These are phyloP conservation scores for Baccha elongata DNA, from an alignment of 2,888 invertebrate species.

Conservation along the genomic window DNA sequence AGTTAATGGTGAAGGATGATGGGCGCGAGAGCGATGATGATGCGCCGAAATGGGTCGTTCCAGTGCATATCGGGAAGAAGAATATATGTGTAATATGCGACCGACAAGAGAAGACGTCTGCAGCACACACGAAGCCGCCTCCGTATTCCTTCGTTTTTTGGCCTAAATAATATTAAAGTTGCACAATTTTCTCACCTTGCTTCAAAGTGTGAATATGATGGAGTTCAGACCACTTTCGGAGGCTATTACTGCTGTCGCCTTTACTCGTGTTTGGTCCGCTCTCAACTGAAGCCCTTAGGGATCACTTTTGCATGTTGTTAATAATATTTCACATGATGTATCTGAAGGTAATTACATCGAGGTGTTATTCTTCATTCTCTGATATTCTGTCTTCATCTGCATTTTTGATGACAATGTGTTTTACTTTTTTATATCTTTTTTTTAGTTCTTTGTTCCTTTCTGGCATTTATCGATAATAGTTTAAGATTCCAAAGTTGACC, in stretches of 20 bases:
- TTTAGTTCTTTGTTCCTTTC: neutral
- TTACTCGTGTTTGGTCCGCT: neutral
- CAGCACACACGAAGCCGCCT: conserved; percentile 14
- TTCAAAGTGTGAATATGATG: conserved; percentile 70
- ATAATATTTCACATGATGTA: conserved; percentile 59
- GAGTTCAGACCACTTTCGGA: conserved; percentile 52
- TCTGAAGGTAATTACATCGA: conserved; percentile 57
- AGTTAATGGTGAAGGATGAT: conserved; percentile 72
- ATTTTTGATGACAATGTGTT: conserved; percentile 49
- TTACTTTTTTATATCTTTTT: neutral
- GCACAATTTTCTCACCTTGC: conserved; percentile 67
- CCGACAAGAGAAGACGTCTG: conserved; percentile 3
- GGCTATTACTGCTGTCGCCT: conserved; percentile 55
- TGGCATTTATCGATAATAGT: conserved; percentile 24
- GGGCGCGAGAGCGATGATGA: conserved; percentile 73
- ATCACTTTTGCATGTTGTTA: conserved; percentile 61
- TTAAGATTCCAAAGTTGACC: too few species aligned
- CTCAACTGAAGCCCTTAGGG: conserved; percentile 34
- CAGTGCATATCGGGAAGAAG: conserved; percentile 17
- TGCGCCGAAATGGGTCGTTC: conserved; percentile 68
- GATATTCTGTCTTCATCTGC: conserved; percentile 36
- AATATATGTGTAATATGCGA: neutral
- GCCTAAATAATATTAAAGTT: conserved; percentile 62
- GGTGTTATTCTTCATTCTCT: conserved; percentile 56
- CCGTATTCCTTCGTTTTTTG: conserved; percentile 42